Evolutionary conservation across 2,797 vertebrate genomes (phyloP), one percentile per base, ranked within the genome.

Genomic region (Moxostoma hubbsi): DNA sequence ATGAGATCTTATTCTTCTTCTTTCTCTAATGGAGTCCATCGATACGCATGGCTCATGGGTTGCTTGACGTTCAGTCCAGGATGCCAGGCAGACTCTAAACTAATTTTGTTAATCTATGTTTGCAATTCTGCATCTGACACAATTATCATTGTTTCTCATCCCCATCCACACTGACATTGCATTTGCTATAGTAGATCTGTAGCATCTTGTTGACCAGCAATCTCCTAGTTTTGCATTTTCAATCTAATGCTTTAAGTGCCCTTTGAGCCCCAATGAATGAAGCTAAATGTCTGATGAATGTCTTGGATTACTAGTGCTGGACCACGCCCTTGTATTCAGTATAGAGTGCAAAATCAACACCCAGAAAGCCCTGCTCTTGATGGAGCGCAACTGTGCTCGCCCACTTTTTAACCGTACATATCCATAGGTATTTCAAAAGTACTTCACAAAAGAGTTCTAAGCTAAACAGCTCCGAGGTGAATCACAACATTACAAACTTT

Each of bases 1-100:
- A 73, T 66, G 69, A 66, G 18, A 79, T 66, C 24, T 58, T 73
- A 57, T 79, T 79, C 46, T 73, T 73, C 47, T 72, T 65, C 62
- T 51, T 9, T 49, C 53, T 79, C 54, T 65, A 59, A 65, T 66
- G 51, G 61, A 73, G 77, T 73, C 69, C 36, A 55, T 62, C 69
- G 5, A 79, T 58, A 66, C 24, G 4, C 51, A 24, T 1, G 2
- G 10, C 45, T 51, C 58, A 45, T 57, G 46, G 49, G 18, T 24
- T 47, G 49, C 47, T 71, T 49, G 58, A 63, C 59, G 18, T 36
- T 9, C 46, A 43, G 43, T 64, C 51, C 45, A 59, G 45, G 45
- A 55, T 72, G 49, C 36, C 13, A 12, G 49, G 46, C 66, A 36
- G 57, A 15, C 1, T 4, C 6, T 54, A 4, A 62, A 51, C 8